A percentile compares a stretch with the other conserved stretches of the same genome.
These are phyloP conservation scores for Lepisosteus oculatus DNA, from an alignment of 2,113 vertebrate genomes.

Conservation along the genomic window DNA sequence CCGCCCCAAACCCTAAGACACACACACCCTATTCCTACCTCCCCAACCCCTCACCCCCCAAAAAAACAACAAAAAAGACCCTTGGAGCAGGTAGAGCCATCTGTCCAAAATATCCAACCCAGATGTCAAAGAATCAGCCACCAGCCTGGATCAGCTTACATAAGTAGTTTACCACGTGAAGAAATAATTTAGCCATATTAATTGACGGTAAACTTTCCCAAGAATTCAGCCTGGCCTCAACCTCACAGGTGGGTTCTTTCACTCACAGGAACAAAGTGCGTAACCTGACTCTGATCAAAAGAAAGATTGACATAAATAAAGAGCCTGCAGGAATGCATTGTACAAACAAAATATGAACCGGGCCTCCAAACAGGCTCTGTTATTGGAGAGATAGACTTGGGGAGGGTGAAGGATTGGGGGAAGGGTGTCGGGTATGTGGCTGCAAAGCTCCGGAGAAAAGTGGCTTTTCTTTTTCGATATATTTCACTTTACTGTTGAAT, in stretches of 20 bases:
- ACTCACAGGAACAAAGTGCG: slow-evolving; percentile 72
- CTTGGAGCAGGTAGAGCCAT: slow-evolving; percentile 72
- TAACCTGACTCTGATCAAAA: slow-evolving; percentile 73
- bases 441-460: slow-evolving; percentile 10
- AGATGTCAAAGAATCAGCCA: slow-evolving; percentile 67
- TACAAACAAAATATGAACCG: slow-evolving; percentile 75
- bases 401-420: slow-evolving; percentile 26
- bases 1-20: slow-evolving; percentile 25
- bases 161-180: slow-evolving; percentile 86
- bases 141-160: slow-evolving; percentile 74
- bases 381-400: slow-evolving; percentile 20
- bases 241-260: slow-evolving; percentile 90
- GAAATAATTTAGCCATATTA: slow-evolving; percentile 89
- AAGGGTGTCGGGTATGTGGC: slow-evolving; percentile 2
- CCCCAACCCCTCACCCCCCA: slow-evolving; percentile 35
- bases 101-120: slow-evolving; percentile 70
- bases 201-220: slow-evolving; percentile 89
- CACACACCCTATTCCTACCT: slow-evolving; percentile 29
- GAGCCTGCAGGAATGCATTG: slow-evolving; percentile 76
- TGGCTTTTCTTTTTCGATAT: slow-evolving; percentile 38
- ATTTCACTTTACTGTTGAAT: slow-evolving; percentile 39
- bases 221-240: slow-evolving; percentile 70
- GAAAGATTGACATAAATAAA: slow-evolving; percentile 75
- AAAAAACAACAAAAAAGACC: slow-evolving; percentile 16
- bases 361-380: slow-evolving; percentile 68